Evolutionary conservation across 1,140 invertebrate species (phyloP).

Genomic region (Stegodyphus dumicola): DNA sequence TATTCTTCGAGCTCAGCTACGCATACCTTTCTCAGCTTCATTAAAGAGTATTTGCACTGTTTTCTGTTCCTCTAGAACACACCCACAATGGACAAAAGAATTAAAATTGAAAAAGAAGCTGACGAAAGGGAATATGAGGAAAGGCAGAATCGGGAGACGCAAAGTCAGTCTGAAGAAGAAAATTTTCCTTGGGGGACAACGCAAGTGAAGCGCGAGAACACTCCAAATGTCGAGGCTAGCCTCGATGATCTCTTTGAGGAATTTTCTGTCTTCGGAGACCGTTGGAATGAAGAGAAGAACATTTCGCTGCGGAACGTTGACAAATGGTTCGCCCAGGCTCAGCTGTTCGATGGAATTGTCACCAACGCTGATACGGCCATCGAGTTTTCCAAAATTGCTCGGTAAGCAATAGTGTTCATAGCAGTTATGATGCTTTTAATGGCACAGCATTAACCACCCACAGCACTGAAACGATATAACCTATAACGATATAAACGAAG

Average conservation of each 20-base stretch:
- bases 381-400: constrained; percentile 84
- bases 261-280: constrained; percentile 89
- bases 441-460: too few species aligned
- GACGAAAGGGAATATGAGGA: too few species aligned
- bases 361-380: constrained; percentile 87
- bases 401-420: constrained; percentile 70
- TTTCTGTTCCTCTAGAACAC: too few species aligned
- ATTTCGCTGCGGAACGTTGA: constrained; percentile 89
- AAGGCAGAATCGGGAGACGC: neutral
- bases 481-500: too few species aligned
- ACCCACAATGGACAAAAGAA: too few species aligned
- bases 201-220: neutral
- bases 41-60: too few species aligned
- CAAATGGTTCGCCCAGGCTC: constrained; percentile 95
- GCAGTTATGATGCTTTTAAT: neutral
- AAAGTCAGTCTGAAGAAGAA: neutral
- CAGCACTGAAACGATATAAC: too few species aligned
- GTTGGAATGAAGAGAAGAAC: constrained; percentile 77
- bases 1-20: too few species aligned
- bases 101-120: too few species aligned
- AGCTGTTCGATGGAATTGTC: constrained; percentile 83
- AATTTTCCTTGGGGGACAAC: neutral
- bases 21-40: too few species aligned
- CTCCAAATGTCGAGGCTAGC: neutral
- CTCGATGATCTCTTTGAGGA: constrained; percentile 72